Evolutionary conservation across 2,888 invertebrate species (phyloP).

Genomic region (Tubulanus polymorphus): DNA sequence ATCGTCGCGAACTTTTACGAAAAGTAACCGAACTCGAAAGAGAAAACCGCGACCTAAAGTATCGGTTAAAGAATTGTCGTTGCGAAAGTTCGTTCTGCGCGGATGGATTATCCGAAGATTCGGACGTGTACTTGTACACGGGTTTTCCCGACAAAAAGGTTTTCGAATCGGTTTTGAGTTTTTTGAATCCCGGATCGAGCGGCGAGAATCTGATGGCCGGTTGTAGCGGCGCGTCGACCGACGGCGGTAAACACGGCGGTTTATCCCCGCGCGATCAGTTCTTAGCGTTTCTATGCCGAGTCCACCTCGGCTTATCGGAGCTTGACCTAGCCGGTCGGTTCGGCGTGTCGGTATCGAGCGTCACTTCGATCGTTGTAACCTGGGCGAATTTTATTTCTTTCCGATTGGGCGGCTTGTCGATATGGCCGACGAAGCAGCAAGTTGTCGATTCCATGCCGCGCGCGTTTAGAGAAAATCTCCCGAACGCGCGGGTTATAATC

Average conservation of each 20-base stretch:
- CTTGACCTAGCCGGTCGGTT: constrained; percentile 14
- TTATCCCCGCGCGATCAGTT: constrained; percentile 11
- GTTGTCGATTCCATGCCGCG: constrained; percentile 16
- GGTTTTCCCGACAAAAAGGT: not conserved
- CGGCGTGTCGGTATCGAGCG: constrained; percentile 9
- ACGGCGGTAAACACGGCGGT: not conserved
- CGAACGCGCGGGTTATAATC: constrained; percentile 8
- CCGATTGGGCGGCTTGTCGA: constrained; percentile 10
- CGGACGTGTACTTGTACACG: not conserved
- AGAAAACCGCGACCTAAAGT: too few species aligned
- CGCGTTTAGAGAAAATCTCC: constrained; percentile 11
- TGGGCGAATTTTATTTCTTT: constrained; percentile 10
- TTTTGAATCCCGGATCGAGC: not conserved
- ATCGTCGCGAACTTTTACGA: too few species aligned
- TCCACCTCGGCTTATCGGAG: constrained; percentile 13
- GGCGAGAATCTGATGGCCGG: not conserved
- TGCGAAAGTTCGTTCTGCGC: not conserved
- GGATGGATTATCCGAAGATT: not conserved
- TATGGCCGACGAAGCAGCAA: constrained; percentile 16
- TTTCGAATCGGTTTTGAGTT: not conserved
- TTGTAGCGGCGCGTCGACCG: not conserved
- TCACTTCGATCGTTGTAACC: constrained; percentile 9
- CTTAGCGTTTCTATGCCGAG: constrained; percentile 16
- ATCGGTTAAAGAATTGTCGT: too few species aligned
- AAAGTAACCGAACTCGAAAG: too few species aligned